Conservation (phyloP, 2,888 invertebrate genomes). For the Sinelater perroti region DNA sequence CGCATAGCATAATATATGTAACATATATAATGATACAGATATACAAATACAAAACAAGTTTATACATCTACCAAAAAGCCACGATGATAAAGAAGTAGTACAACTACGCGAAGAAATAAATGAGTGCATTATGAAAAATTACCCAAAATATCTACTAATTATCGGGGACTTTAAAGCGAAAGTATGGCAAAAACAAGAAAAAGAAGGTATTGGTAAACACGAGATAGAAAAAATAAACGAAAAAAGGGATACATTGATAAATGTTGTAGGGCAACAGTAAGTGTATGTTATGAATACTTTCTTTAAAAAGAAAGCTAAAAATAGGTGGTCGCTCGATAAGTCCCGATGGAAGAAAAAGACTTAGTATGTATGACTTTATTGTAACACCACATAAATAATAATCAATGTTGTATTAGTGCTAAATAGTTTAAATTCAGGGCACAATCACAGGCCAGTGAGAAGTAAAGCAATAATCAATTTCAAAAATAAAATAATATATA, state of each 20-base stretch:
- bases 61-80: background rate
- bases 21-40: background rate
- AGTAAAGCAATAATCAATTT: background rate
- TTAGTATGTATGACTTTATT: background rate
- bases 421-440: background rate
- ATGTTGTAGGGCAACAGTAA: background rate
- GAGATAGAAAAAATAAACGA: too few relatives aligned
- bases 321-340: background rate
- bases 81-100: background rate
- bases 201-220: too few relatives aligned
- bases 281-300: background rate
- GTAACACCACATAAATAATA: background rate
- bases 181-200: background rate
- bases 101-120: background rate
- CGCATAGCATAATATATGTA: too few relatives aligned
- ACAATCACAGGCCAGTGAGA: background rate
- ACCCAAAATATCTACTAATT: background rate
- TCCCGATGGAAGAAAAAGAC: background rate
- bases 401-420: background rate
- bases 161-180: slow-evolving; percentile 1
- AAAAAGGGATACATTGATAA: background rate
- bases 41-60: background rate
- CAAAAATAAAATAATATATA: background rate
- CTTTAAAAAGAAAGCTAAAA: background rate
- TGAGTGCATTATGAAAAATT: background rate